Evolutionary conservation across 2,113 vertebrate species (phyloP).

Genomic region (Podarcis cretensis): DNA sequence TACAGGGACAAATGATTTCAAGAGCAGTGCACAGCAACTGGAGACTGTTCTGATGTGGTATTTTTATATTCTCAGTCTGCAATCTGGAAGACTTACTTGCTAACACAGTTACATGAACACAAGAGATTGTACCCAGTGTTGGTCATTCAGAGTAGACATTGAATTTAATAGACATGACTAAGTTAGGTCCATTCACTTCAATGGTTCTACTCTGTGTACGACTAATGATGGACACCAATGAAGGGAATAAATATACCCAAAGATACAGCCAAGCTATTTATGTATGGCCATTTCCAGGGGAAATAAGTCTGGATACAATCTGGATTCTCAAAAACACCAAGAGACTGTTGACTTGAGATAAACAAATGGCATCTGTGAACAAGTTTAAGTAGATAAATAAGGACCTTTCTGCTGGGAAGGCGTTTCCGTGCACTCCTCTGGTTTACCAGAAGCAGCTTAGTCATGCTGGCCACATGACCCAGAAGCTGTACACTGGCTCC

Average conservation of each 20-base stretch:
- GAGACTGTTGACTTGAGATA: not conserved
- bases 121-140: too few species aligned
- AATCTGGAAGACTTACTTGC: not conserved
- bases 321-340: not conserved
- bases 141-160: too few species aligned
- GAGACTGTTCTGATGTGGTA: not conserved
- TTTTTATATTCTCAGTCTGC: not conserved
- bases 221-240: not conserved
- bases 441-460: too few species aligned
- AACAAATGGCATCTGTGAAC: too few species aligned
- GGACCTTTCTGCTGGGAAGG: too few species aligned
- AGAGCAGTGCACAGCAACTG: not conserved
- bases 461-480: too few species aligned
- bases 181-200: too few species aligned
- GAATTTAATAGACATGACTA: too few species aligned
- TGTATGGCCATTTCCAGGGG: not conserved
- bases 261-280: not conserved
- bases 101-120: not conserved
- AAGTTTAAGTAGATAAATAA: not conserved
- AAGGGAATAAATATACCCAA: not conserved
- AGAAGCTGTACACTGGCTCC: too few species aligned
- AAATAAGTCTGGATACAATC: not conserved
- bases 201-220: too few species aligned
- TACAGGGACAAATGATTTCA: slow-evolving; percentile 3
- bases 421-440: too few species aligned